A percentile compares a stretch with the other conserved stretches of the same genome.
These are phyloP conservation scores for Beris chalybata DNA, from an alignment of 2,888 invertebrate species.

Conservation along the genomic window DNA sequence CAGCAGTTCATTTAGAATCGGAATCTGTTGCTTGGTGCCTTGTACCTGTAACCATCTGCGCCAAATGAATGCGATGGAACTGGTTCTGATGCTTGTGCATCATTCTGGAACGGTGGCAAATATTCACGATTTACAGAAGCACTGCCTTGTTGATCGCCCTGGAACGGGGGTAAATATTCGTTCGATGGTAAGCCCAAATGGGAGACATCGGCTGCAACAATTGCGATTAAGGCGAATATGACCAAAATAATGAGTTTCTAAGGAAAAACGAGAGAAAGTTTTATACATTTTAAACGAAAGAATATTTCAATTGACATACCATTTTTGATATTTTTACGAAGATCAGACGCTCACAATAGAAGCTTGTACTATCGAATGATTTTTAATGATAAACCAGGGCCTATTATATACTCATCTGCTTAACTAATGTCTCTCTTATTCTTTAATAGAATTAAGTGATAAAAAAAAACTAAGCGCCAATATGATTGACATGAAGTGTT, in stretches of 20 bases:
- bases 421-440: too few relatives aligned
- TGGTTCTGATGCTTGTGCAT: background rate
- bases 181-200: background rate
- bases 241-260: background rate
- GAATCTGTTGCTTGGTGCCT: background rate
- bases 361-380: conserved; percentile 3
- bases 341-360: background rate
- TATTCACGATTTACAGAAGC: conserved; percentile 5
- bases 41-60: conserved; percentile 5
- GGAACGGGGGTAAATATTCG: conserved; percentile 12
- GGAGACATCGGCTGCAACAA: conserved; percentile 13
- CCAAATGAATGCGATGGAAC: background rate
- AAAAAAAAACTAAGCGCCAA: too few relatives aligned
- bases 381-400: too few relatives aligned
- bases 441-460: too few relatives aligned
- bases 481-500: too few relatives aligned
- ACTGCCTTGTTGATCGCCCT: background rate
- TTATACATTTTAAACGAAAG: too few relatives aligned
- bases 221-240: background rate
- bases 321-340: background rate
- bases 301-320: background rate
- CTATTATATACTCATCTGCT: too few relatives aligned
- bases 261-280: too few relatives aligned
- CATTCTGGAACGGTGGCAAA: background rate
- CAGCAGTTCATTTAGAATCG: too few relatives aligned